Evolutionary conservation across 2,888 invertebrate species (phyloP), one percentile per base, ranked within the genome.

Genomic region (Acanthosepion esculentum): DNA sequence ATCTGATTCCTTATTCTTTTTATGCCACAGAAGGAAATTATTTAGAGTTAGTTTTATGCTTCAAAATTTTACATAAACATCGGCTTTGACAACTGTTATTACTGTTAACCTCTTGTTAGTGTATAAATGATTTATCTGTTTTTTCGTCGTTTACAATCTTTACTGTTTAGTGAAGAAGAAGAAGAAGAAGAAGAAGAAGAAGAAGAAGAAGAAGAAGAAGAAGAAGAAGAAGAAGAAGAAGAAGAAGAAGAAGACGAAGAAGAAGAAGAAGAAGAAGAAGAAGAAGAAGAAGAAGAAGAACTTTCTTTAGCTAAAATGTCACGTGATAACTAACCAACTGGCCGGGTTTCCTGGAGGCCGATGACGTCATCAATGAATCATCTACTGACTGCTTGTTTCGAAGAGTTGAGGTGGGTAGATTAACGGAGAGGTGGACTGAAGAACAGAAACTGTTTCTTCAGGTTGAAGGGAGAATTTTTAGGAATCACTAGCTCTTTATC

Each of bases 301-400:
- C 20, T n/a, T 8, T 29, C 10, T 15, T 15, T 7, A 78, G 29
- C 29, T 6, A 64, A 64, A 78, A 33, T n/a, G 78, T 78, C 78
- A 78, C 78, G 78, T 78, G 78, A 78, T 33, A 78, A 78, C 78
- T n/a, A 78, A 15, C n/a, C 8, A n/a, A 78, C n/a, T 33, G n/a
- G 78, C 78, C 15, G 78, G 78, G 78, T 78, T 78, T 78, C 78
- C 78, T 78, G 78, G 78, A n/a, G 78, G 78, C 15, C 78, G n/a
- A 78, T 78, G 78, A 78, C 78, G 78, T 78, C 78, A 78, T 78
- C 78, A 78, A 15, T 78, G 78, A 78, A n/a, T n/a, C 78, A 78
- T 78, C 78, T 78, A 18, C 78, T 78, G 78, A 12, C n/a, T 78
- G n/a, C 48, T 92, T 92, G 92, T 48, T 26, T 23, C 10, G 50